Evolutionary conservation across 2,113 vertebrate genomes (phyloP), one percentile per base, ranked within the genome.

Genomic region (Pelodiscus sinensis): DNA sequence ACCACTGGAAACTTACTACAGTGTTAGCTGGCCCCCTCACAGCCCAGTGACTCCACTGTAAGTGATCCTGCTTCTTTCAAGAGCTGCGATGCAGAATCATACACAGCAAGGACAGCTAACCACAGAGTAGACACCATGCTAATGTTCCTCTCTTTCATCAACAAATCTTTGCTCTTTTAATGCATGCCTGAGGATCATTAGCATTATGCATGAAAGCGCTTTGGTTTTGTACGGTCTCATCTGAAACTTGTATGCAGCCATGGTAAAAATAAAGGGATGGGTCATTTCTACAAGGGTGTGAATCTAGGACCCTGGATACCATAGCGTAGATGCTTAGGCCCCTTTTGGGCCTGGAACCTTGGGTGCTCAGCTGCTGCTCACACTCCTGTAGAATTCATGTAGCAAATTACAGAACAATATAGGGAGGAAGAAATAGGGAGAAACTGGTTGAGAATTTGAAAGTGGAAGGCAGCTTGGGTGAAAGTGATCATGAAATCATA

Each of bases 61-160:
- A 73, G 14, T 0, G 0, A 60, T 13, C 2, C 19, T n/a, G 29
- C 13, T 29, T 50, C 82, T 27, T 31, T 79, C 13, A 31, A 9
- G 1, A 22, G 35, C 24, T 65, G 18, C 6, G 82, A 44, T 44
- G 22, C 22, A 38, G 35, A 15, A 58, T 9, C 27, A 22, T 44
- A 44, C 0, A 35, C 0, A 0, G 50, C 15, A 82, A 79, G 5
- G 12, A 86, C 11, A 82, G 38, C 79, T 90, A 8, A 15, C 24
- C 4, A 73, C 8, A 81, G 88, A 81, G 3, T 2, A 21, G 56
- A 2, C 5, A 18, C 18, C 9, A 65, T 27, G 58, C 4, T 6
- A 19, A 6, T 84, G 16, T 65, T 29, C 54, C 6, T n/a, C 27
- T 52, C 44, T 81, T 90, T 82, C 79, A 56, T 29, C 21, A 25